Conservation (phyloP, 2,797 vertebrate genomes). For the Myripristis jacobus region DNA sequence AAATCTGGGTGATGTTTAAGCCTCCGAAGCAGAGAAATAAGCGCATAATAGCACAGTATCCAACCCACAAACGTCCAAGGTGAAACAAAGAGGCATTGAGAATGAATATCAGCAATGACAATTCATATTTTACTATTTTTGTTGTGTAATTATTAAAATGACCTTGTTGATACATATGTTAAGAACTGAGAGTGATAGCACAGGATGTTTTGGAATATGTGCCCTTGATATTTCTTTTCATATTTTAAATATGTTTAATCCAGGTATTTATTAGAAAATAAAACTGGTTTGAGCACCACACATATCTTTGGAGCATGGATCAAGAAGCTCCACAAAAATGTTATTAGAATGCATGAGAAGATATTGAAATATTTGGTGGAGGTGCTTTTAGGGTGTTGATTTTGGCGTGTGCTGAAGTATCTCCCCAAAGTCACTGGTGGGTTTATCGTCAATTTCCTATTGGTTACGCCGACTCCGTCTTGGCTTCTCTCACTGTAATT, state of each 20-base stretch:
- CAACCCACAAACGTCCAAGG: neutral
- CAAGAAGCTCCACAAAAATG: neutral
- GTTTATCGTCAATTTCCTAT: constrained; percentile 36
- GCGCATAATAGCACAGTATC: too few relatives aligned
- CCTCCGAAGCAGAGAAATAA: too few relatives aligned
- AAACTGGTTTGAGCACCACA: neutral
- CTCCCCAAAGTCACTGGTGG: constrained; percentile 10
- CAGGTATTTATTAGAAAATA: neutral
- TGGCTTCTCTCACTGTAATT: constrained; percentile 48
- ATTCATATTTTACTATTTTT: too few relatives aligned
- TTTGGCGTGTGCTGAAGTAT: constrained; percentile 6
- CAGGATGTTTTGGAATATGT: neutral
- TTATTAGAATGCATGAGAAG: constrained; percentile 25
- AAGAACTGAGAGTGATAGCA: neutral
- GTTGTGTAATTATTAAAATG: too few relatives aligned
- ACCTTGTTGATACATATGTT: neutral
- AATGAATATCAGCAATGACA: too few relatives aligned
- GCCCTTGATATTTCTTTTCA: neutral
- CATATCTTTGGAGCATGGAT: constrained; percentile 1
- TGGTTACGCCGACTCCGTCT: constrained; percentile 29
- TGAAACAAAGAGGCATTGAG: neutral
- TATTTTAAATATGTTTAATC: neutral
- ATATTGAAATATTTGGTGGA: constrained; percentile 34
- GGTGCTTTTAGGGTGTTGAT: constrained; percentile 33
- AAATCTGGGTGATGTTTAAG: too few relatives aligned